phyloP scores from a whole-genome alignment of 1,140 invertebrate genomes.

The Drosophila aff. region DNA sequence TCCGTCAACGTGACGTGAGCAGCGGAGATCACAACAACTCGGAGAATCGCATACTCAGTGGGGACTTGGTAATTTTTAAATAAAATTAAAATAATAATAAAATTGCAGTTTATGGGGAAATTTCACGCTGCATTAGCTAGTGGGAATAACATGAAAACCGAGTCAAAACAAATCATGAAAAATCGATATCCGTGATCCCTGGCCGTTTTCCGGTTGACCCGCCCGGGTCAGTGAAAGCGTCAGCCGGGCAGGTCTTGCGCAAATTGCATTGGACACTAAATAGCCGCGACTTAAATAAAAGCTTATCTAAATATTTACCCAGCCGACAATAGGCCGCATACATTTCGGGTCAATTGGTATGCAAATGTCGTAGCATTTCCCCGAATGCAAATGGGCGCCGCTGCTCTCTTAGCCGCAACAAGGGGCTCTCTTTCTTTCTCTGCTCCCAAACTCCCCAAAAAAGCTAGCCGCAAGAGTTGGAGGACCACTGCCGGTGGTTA shows the following conservation, averaged over 20 bases:
- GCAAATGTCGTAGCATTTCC: slow-evolving; percentile 61
- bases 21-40: slow-evolving; percentile 41
- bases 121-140: slow-evolving; percentile 38
- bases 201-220: slow-evolving; percentile 20
- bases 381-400: slow-evolving; percentile 27
- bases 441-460: slow-evolving; percentile 5
- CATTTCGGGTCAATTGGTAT: slow-evolving; percentile 68
- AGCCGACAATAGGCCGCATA: slow-evolving; percentile 38
- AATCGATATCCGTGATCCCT: slow-evolving; percentile 13
- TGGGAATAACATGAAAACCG: slow-evolving; percentile 9
- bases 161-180: slow-evolving; percentile 38
- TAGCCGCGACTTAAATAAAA: slow-evolving; percentile 29
- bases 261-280: slow-evolving; percentile 57
- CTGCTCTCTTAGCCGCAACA: slow-evolving; percentile 19
- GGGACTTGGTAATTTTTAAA: background rate
- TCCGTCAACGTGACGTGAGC: slow-evolving; percentile 65
- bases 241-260: slow-evolving; percentile 48
- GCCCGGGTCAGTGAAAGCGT: slow-evolving; percentile 59
- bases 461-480: slow-evolving; percentile 11
- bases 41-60: slow-evolving; percentile 49
- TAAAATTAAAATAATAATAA: slow-evolving; percentile 17
- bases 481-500: slow-evolving; percentile 54
- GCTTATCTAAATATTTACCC: slow-evolving; percentile 58
- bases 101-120: background rate
- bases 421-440: slow-evolving; percentile 19